Evolutionary conservation across 2,797 vertebrate species (phyloP).

Genomic region (Eulemur rubriventer): DNA sequence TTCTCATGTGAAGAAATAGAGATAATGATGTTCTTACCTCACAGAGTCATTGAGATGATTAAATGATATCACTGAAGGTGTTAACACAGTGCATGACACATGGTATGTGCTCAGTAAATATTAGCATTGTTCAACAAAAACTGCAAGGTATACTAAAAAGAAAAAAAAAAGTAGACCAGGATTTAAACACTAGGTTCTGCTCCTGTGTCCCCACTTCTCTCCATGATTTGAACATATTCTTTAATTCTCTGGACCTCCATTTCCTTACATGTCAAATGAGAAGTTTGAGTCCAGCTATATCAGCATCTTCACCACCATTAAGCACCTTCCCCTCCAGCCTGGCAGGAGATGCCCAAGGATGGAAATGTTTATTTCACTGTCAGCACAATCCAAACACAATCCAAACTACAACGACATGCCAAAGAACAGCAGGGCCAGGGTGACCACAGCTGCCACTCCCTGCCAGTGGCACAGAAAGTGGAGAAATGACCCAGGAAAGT

Average conservation of each 20-base stretch:
- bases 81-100: neutral
- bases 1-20: conserved; percentile 3
- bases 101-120: neutral
- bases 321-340: neutral
- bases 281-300: neutral
- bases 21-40: neutral
- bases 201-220: neutral
- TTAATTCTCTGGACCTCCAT: neutral
- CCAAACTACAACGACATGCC: neutral
- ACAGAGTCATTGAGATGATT: neutral
- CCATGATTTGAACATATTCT: neutral
- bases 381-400: neutral
- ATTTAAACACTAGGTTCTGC: neutral
- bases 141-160: neutral
- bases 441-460: neutral
- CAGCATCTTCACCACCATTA: neutral
- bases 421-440: neutral
- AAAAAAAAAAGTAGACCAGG: neutral
- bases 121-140: conserved; percentile 34
- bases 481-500: neutral
- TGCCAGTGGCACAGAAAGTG: neutral
- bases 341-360: neutral
- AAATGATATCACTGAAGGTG: neutral
- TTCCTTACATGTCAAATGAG: neutral
- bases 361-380: neutral